Conservation (phyloP, 2,797 vertebrate species). For the Sebastes melanostomus region DNA sequence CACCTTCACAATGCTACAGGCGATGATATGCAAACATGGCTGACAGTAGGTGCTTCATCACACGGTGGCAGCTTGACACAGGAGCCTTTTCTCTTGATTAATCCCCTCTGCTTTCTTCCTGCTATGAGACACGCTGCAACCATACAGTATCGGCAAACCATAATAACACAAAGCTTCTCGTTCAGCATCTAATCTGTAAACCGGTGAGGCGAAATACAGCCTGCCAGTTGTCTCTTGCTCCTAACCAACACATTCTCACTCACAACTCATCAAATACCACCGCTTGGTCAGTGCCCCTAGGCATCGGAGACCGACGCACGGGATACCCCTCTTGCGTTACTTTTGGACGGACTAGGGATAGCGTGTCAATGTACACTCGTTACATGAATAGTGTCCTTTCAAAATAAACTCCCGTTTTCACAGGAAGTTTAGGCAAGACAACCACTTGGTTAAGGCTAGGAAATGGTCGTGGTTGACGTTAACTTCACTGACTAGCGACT, state of each 20-base stretch:
- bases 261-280: too few species aligned
- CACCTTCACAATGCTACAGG: slow-evolving; percentile 73
- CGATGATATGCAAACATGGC: slow-evolving; percentile 73
- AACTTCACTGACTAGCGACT: too few species aligned
- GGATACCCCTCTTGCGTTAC: too few species aligned
- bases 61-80: slow-evolving; percentile 64
- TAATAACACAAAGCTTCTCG: slow-evolving; percentile 25
- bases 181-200: slow-evolving; percentile 27
- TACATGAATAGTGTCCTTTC: too few species aligned
- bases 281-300: too few species aligned
- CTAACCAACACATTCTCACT: not conserved
- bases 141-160: slow-evolving; percentile 18
- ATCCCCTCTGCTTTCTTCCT: slow-evolving; percentile 50
- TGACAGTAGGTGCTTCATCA: slow-evolving; percentile 78
- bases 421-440: too few species aligned
- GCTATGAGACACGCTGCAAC: slow-evolving; percentile 29
- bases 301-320: too few species aligned
- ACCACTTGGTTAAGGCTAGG: too few species aligned
- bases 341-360: too few species aligned
- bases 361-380: too few species aligned
- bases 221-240: not conserved
- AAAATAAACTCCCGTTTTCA: too few species aligned
- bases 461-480: too few species aligned
- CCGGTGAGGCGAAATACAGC: not conserved
- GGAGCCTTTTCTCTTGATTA: slow-evolving; percentile 70